Evolutionary conservation across 2,888 invertebrate genomes (phyloP).

Genomic region (Eudasyphora cyanicolor): DNA sequence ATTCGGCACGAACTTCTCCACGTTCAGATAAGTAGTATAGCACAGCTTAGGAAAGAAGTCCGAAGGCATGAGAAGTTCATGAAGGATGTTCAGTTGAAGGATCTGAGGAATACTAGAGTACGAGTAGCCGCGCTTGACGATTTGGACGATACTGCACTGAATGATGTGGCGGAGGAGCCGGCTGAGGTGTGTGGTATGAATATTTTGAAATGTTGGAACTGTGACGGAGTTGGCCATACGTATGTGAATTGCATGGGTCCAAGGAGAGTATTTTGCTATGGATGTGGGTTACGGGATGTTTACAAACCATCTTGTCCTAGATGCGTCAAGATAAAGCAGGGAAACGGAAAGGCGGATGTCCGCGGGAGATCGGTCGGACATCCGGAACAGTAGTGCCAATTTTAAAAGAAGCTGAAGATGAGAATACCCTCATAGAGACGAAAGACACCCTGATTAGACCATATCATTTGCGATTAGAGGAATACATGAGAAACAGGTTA

Average conservation of each 20-base stretch:
- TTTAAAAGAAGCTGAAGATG: too few relatives aligned
- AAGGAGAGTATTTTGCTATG: slow-evolving; percentile 27
- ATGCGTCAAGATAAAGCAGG: background rate
- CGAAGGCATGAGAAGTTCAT: slow-evolving; percentile 29
- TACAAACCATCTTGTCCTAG: slow-evolving; percentile 35
- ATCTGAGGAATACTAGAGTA: background rate
- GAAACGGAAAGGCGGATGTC: background rate
- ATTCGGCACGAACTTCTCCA: slow-evolving; percentile 17
- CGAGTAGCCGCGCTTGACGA: too few relatives aligned
- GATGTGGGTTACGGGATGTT: slow-evolving; percentile 13
- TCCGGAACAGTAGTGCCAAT: background rate
- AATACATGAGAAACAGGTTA: background rate
- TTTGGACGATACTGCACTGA: background rate
- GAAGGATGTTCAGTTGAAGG: background rate
- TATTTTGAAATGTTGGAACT: slow-evolving; percentile 8
- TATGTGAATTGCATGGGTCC: too few relatives aligned
- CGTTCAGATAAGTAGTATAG: background rate
- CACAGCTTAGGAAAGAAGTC: background rate
- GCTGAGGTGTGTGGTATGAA: background rate
- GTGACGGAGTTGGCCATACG: slow-evolving; percentile 4
- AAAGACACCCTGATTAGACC: too few relatives aligned
- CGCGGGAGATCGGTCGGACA: background rate
- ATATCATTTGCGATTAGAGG: background rate
- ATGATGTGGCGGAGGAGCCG: background rate
- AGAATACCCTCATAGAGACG: too few relatives aligned